A percentile compares a stretch with the other conserved stretches of the same genome.
These are phyloP conservation scores for Chrysotoxum bicinctum DNA, from an alignment of 2,888 invertebrate species.

Conservation along the genomic window DNA sequence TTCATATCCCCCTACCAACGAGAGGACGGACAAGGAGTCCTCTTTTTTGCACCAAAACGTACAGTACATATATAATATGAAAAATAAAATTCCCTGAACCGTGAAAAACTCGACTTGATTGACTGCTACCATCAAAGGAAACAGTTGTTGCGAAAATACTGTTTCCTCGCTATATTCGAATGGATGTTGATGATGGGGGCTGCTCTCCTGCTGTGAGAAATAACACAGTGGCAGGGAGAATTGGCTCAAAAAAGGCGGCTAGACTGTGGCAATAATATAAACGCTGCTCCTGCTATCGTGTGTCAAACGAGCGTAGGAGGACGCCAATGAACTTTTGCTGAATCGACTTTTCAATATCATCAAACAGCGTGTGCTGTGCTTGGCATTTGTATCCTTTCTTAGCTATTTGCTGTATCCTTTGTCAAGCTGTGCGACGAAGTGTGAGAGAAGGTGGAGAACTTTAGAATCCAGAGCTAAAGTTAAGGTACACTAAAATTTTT, in stretches of 20 bases:
- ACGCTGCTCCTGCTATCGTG: slow-evolving; percentile 2
- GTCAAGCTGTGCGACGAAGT: slow-evolving; percentile 14
- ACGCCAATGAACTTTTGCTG: slow-evolving; percentile 72
- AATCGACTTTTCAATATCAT: slow-evolving; percentile 71
- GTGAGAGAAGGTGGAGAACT: not conserved
- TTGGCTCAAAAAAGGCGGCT: slow-evolving; percentile 34
- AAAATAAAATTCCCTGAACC: slow-evolving; percentile 67
- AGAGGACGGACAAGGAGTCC: not conserved
- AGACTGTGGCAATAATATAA: slow-evolving; percentile 40
- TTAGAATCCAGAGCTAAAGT: slow-evolving; percentile 33
- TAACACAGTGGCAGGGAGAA: not conserved
- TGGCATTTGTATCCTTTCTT: slow-evolving; percentile 49
- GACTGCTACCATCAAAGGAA: slow-evolving; percentile 71
- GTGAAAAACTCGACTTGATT: slow-evolving; percentile 71
- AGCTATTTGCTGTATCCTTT: slow-evolving; percentile 27
- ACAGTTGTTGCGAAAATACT: slow-evolving; percentile 68
- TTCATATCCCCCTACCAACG: not conserved
- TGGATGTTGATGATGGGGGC: not conserved
- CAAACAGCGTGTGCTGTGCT: slow-evolving; percentile 63
- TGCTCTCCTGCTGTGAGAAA: slow-evolving; percentile 39
- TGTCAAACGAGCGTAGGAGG: slow-evolving; percentile 28
- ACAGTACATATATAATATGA: slow-evolving; percentile 45
- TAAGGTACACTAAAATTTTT: slow-evolving; percentile 33
- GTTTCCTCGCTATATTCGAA: slow-evolving; percentile 11
- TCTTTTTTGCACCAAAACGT: slow-evolving; percentile 32